Conservation (phyloP, 2,113 vertebrate genomes). For the Gavialis gangeticus region DNA sequence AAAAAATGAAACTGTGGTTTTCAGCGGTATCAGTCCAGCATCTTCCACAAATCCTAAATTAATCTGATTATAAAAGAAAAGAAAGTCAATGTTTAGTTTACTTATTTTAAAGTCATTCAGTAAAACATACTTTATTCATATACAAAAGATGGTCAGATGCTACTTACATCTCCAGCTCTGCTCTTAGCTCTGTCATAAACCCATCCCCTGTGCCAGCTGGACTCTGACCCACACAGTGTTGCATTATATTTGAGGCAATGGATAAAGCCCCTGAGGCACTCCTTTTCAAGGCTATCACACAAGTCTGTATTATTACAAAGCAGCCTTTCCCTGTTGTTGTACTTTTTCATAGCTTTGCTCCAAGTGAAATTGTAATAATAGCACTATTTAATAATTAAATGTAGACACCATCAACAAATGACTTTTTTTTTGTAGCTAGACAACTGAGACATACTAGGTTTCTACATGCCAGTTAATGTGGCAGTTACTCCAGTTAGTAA, state of each 20-base stretch:
- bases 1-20: background rate
- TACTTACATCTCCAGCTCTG: constrained; percentile 44
- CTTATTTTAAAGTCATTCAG: background rate
- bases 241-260: constrained; percentile 66
- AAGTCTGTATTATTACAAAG: constrained; percentile 59
- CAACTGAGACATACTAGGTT: constrained; percentile 70
- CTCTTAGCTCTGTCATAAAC: constrained; percentile 61
- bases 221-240: constrained; percentile 36
- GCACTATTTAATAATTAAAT: no score
- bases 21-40: background rate
- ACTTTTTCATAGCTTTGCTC: constrained; percentile 41
- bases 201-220: constrained; percentile 32
- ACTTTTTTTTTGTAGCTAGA: constrained; percentile 39
- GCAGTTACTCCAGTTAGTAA: constrained; percentile 66
- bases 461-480: constrained; percentile 68
- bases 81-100: accelerated
- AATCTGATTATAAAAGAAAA: background rate
- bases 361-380: background rate
- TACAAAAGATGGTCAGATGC: background rate
- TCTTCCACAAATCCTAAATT: background rate
- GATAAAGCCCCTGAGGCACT: constrained; percentile 64
- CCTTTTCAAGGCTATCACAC: constrained; percentile 59
- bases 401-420: constrained; percentile 61
- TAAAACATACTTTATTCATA: constrained; percentile 21
- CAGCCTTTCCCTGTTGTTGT: constrained; percentile 18